These are phyloP conservation scores for Eudyptes chrysolophus DNA, from an alignment of 2,113 vertebrate species.

Conservation along the genomic window DNA sequence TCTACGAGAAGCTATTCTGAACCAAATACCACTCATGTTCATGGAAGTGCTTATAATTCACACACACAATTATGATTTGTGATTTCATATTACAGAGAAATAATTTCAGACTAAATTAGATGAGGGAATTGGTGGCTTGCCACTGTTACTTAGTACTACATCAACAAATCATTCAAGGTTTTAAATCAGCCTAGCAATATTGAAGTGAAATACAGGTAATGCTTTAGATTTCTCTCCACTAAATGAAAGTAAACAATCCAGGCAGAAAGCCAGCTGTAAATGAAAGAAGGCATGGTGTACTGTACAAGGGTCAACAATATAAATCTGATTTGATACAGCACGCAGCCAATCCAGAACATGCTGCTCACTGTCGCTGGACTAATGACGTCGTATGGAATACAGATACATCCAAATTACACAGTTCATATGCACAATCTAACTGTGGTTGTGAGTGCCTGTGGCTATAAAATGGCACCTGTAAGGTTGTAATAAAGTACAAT, in stretches of 20 bases:
- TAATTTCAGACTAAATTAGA: neutral
- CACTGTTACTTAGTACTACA: neutral
- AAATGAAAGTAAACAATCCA: neutral
- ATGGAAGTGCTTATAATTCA: neutral
- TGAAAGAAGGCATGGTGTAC: neutral
- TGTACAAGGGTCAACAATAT: neutral
- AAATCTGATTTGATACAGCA: neutral
- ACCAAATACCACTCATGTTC: neutral
- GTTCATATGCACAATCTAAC: neutral
- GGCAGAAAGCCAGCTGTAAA: constrained; percentile 15
- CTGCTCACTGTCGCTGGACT: neutral
- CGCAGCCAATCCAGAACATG: neutral
- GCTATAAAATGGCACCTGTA: neutral
- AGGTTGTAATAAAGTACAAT: neutral
- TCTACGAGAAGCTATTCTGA: neutral
- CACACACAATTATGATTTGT: neutral
- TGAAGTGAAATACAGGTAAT: neutral
- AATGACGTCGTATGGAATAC: accelerated
- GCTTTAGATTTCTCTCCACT: neutral
- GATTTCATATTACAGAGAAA: neutral
- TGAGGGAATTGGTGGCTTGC: neutral
- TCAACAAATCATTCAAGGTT: neutral
- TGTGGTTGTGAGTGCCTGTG: neutral
- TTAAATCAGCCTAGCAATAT: neutral
- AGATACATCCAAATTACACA: neutral